Percentiles rank a stretch among this genome's conserved stretches.
Conservation (phyloP, 1,140 invertebrate species). For the Varroa destructor region DNA sequence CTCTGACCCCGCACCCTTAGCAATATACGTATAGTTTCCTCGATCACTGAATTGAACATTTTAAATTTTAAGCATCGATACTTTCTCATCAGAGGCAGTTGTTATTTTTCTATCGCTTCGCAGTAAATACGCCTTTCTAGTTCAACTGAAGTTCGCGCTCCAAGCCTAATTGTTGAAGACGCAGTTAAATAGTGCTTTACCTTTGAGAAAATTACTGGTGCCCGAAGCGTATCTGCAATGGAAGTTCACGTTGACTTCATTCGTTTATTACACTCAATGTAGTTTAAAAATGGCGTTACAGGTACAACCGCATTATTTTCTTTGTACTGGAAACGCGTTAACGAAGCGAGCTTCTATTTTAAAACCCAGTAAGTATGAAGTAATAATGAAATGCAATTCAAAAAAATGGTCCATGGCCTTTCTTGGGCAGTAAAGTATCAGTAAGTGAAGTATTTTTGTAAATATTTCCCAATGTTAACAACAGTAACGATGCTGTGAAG, state of each 20-base stretch:
- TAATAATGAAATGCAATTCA: no score
- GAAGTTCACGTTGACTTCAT: neutral
- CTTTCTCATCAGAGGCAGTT: constrained; percentile 1
- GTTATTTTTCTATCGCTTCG: neutral
- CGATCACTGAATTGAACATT: constrained; percentile 6
- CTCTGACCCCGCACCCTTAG: neutral
- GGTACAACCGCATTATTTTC: no score
- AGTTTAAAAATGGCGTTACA: no score
- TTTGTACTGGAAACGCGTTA: no score
- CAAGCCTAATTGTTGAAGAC: neutral
- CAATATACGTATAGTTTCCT: constrained; percentile 13
- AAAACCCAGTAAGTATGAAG: no score
- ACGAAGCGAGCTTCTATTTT: no score
- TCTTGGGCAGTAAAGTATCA: no score
- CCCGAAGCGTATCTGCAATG: neutral
- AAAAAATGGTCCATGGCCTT: no score
- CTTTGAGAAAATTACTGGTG: neutral
- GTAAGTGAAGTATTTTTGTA: no score
- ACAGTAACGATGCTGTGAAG: no score
- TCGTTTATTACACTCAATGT: no score
- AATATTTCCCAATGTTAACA: no score
- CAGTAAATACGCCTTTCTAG: neutral
- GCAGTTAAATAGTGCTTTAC: neutral
- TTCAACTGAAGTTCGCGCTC: neutral
- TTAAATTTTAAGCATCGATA: constrained; percentile 5